These are phyloP conservation scores for Tachina lurida DNA, from an alignment of 2,888 invertebrate genomes.

Conservation along the genomic window DNA sequence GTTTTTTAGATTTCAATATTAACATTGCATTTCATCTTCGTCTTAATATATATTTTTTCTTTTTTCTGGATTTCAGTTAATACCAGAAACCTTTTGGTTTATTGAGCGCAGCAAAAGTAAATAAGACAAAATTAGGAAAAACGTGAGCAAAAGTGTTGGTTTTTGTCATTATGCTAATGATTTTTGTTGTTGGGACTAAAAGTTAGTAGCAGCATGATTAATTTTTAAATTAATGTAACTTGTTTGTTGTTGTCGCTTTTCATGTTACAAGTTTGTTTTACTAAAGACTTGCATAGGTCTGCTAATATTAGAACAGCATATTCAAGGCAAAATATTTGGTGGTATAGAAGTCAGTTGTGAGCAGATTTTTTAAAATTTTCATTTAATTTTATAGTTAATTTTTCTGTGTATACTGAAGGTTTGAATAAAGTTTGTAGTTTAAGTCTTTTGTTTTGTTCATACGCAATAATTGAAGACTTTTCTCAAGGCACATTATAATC, in stretches of 20 bases:
- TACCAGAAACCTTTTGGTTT: neutral
- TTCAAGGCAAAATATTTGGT: too few relatives aligned
- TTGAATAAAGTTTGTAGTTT: neutral
- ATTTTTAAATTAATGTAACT: constrained; percentile 65
- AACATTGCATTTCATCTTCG: constrained; percentile 32
- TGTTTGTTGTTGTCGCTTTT: constrained; percentile 3
- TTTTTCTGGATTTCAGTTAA: constrained; percentile 29
- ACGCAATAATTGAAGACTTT: too few relatives aligned
- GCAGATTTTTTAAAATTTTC: too few relatives aligned
- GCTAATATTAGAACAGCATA: too few relatives aligned
- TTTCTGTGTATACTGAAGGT: too few relatives aligned
- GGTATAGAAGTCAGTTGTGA: too few relatives aligned
- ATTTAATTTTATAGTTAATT: too few relatives aligned
- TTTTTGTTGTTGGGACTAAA: constrained; percentile 32
- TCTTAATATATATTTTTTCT: neutral
- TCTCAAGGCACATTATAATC: neutral
- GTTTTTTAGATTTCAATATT: constrained; percentile 48
- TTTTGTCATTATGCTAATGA: constrained; percentile 69
- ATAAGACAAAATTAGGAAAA: constrained; percentile 61
- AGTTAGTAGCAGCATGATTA: constrained; percentile 23
- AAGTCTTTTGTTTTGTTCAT: constrained; percentile 19
- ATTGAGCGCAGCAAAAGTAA: constrained; percentile 26
- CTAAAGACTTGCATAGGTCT: too few relatives aligned
- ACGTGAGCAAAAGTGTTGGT: constrained; percentile 70
- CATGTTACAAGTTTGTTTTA: too few relatives aligned